Evolutionary conservation across 2,888 invertebrate species (phyloP).

Genomic region (Pycnomerus fuliginosus): DNA sequence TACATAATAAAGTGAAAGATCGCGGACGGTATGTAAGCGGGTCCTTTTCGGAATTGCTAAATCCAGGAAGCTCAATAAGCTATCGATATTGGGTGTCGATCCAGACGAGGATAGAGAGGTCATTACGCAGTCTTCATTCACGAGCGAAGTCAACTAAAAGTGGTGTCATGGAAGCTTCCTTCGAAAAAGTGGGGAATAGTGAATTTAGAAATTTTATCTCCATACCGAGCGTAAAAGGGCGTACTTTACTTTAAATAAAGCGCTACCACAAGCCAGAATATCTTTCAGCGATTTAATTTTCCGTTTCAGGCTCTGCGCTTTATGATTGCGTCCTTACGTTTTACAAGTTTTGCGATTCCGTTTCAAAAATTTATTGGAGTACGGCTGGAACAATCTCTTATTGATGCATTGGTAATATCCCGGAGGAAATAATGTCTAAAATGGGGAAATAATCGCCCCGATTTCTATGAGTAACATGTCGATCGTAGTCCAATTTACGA

Average conservation of each 20-base stretch:
- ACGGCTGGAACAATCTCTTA: too few relatives aligned
- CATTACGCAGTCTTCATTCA: conserved; percentile 31
- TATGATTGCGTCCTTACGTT: too few relatives aligned
- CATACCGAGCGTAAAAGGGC: conserved; percentile 14
- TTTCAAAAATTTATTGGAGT: too few relatives aligned
- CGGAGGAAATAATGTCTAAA: conserved; percentile 32
- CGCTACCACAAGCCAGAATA: conserved; percentile 1
- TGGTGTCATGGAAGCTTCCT: conserved; percentile 8
- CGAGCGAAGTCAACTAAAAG: conserved; percentile 17
- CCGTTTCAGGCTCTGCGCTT: too few relatives aligned
- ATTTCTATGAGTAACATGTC: conserved; percentile 42
- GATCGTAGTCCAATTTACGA: conserved; percentile 48
- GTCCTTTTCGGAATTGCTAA: conserved; percentile 32
- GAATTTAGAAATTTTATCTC: conserved; percentile 21
- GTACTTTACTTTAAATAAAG: conserved; percentile 9
- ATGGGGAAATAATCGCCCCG: conserved; percentile 40
- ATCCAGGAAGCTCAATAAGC: conserved; percentile 32
- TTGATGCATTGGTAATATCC: conserved; percentile 30
- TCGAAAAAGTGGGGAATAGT: conserved; percentile 7
- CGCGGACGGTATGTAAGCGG: conserved; percentile 30
- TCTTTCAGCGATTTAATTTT: too few relatives aligned
- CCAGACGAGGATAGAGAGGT: conserved; percentile 25
- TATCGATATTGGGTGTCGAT: conserved; percentile 31
- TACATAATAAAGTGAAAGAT: conserved; percentile 36
- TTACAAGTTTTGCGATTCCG: too few relatives aligned